phyloP scores from a whole-genome alignment of 2,888 invertebrate species.

The Himalopsyche tibetana region DNA sequence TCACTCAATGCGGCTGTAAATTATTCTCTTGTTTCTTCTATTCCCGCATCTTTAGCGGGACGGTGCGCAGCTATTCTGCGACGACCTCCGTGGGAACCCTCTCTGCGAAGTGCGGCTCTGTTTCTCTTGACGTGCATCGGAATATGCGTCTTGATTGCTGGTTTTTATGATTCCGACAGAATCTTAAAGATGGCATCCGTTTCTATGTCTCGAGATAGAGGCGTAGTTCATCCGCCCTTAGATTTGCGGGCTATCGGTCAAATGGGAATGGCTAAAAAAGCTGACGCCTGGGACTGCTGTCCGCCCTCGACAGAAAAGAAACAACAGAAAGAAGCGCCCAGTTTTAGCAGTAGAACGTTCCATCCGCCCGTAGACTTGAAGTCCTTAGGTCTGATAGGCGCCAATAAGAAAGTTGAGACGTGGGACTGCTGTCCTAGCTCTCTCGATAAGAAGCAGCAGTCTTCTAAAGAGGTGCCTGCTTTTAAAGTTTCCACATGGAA shows the following conservation, averaged over 20 bases:
- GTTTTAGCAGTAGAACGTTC: slow-evolving; percentile 66
- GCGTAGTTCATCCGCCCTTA: slow-evolving; percentile 76
- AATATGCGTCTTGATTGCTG: slow-evolving; percentile 79
- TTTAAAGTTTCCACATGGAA: slow-evolving; percentile 62
- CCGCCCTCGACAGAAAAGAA: slow-evolving; percentile 61
- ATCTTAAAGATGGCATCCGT: slow-evolving; percentile 77
- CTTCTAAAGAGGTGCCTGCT: slow-evolving; percentile 58
- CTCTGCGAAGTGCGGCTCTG: slow-evolving; percentile 75
- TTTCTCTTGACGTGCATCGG: slow-evolving; percentile 62
- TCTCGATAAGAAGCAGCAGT: slow-evolving; percentile 64
- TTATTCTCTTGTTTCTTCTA: slow-evolving; percentile 83
- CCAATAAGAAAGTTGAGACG: slow-evolving; percentile 65
- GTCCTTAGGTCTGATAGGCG: slow-evolving; percentile 71
- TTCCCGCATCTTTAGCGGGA: slow-evolving; percentile 75
- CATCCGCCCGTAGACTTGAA: slow-evolving; percentile 80
- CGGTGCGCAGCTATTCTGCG: slow-evolving; percentile 84
- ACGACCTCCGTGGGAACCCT: slow-evolving; percentile 78
- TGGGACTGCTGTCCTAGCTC: slow-evolving; percentile 63
- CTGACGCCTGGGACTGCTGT: slow-evolving; percentile 63
- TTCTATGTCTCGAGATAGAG: slow-evolving; percentile 75
- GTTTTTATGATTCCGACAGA: slow-evolving; percentile 83
- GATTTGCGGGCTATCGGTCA: slow-evolving; percentile 78
- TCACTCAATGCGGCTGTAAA: slow-evolving; percentile 80
- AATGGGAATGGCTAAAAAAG: slow-evolving; percentile 66
- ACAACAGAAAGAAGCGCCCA: slow-evolving; percentile 64